Evolutionary conservation across 2,113 vertebrate genomes (phyloP), one percentile per base, ranked within the genome.

Genomic region (Setophaga petechia): DNA sequence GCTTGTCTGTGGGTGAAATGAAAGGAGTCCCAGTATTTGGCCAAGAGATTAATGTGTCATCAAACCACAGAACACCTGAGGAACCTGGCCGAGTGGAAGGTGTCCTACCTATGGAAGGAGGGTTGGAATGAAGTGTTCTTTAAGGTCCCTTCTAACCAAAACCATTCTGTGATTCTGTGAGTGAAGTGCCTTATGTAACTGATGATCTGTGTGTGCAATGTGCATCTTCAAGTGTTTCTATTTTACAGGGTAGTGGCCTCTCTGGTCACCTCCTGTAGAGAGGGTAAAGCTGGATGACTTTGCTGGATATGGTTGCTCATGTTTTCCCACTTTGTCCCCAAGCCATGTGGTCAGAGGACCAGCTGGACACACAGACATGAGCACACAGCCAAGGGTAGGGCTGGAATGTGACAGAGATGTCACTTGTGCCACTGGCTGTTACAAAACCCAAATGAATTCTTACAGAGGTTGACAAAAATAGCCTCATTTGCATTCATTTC

Each of bases 301-400:
- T 41, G 6, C 39, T 51, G 44, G 47, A 0, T 9, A 6, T 6
- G 10, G 46, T 9, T 0, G 0, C 15, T 41, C 14, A 1, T 3
- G 30, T 37, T 79, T 59, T 66, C n/a, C 54, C 25, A 6, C n/a
- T 15, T 44, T 23, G 22, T 59, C 47, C 61, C 49, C 58, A 58
- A 0, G 20, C 8, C n/a, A 10, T 0, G 4, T 2, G 31, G 49
- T 24, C 47, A 65, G 30, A 62, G 65, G 61, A 39, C 11, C 69
- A n/a, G 11, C 71, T 67, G 81, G 66, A 58, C 28, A 23, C 31
- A 19, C 1, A 19, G 71, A 11, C 62, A 6, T 0, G 0, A 17
- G 57, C 13, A 33, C 5, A 3, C 22, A 37, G 39, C 65, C 14
- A 3, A 2, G 35, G 21, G 27, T 0, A n/a, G 24, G 30, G 51